These are phyloP conservation scores for Xenopus petersii DNA, from an alignment of 2,797 vertebrate species.

Conservation along the genomic window DNA sequence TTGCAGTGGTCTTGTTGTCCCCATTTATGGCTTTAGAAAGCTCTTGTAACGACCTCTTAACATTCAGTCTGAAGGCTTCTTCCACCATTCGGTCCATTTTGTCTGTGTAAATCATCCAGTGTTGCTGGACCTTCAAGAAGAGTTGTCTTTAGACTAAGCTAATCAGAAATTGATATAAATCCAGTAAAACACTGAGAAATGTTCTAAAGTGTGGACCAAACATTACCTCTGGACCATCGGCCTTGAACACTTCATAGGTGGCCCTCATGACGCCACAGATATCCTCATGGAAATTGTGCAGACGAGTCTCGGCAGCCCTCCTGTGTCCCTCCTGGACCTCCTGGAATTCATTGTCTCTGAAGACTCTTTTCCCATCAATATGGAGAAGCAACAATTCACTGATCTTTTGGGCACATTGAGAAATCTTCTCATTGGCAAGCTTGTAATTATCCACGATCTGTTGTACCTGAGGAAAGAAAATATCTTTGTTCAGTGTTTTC, in stretches of 20 bases:
- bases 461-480: conserved; percentile 67
- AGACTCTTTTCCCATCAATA: conserved; percentile 73
- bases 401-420: conserved; percentile 69
- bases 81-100: conserved; percentile 77
- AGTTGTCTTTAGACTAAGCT: too few relatives aligned
- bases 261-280: conserved; percentile 68
- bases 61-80: conserved; percentile 72
- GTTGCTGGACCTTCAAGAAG: conserved; percentile 72
- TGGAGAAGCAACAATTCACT: conserved; percentile 74
- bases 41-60: conserved; percentile 78
- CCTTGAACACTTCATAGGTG: conserved; percentile 72
- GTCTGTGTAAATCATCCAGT: conserved; percentile 72
- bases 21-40: conserved; percentile 80
- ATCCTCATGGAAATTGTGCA: conserved; percentile 66
- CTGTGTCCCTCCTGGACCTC: conserved; percentile 70
- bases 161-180: too few relatives aligned
- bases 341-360: conserved; percentile 78
- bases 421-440: conserved; percentile 67
- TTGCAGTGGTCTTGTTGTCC: conserved; percentile 73
- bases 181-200: too few relatives aligned
- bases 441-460: conserved; percentile 75
- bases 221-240: conserved; percentile 73
- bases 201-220: too few relatives aligned
- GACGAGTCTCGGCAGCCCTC: conserved; percentile 59
- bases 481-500: too few relatives aligned